phyloP scores from a whole-genome alignment of 1,140 invertebrate genomes.

The Leptopilina boulardi region DNA sequence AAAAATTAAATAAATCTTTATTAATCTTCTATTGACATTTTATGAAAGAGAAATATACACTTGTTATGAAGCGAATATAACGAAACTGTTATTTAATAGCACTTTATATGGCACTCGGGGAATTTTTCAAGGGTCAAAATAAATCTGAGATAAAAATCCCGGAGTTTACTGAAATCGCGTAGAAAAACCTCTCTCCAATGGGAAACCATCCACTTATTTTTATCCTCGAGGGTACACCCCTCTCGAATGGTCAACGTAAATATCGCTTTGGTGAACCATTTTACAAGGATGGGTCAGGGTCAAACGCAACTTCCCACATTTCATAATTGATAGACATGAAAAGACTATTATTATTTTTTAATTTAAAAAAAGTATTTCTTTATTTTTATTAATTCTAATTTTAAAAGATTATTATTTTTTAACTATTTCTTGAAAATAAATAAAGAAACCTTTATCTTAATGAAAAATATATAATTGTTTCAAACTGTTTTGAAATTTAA shows the following conservation, averaged over 20 bases:
- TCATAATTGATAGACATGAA: too few relatives aligned
- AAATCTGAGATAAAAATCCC: slow-evolving; percentile 4
- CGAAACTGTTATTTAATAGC: background rate
- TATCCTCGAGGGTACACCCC: background rate
- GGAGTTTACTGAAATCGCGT: slow-evolving; percentile 37
- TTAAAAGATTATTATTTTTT: too few relatives aligned
- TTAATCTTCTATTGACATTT: background rate
- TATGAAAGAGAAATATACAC: background rate
- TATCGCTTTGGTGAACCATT: background rate
- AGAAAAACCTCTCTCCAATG: slow-evolving; percentile 32
- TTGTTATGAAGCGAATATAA: background rate
- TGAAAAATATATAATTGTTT: too few relatives aligned
- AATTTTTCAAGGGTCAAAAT: background rate
- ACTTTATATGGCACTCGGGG: background rate
- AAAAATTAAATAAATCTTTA: background rate
- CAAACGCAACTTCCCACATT: background rate
- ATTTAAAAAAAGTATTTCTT: too few relatives aligned
- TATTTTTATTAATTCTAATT: too few relatives aligned
- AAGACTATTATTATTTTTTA: too few relatives aligned
- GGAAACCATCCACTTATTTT: slow-evolving; percentile 23
- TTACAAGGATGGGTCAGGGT: background rate
- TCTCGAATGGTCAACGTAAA: background rate
- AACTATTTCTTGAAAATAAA: too few relatives aligned
- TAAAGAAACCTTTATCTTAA: too few relatives aligned
- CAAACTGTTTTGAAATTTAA: too few relatives aligned